Evolutionary conservation across 2,113 vertebrate genomes (phyloP).

Genomic region (Catharus bicknelli): DNA sequence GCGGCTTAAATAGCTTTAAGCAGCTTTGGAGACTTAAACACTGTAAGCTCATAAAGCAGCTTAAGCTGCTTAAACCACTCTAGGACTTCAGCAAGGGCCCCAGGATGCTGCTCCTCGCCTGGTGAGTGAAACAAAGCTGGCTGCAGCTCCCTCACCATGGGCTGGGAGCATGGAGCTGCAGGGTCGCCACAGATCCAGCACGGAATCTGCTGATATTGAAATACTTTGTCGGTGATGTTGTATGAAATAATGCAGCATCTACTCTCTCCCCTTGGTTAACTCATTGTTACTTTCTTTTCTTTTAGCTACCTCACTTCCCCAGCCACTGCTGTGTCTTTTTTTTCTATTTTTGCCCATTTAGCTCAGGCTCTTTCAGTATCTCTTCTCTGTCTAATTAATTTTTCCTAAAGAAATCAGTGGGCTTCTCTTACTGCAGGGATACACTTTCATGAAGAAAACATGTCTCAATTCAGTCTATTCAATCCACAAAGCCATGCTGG

Average conservation of each 20-base stretch:
- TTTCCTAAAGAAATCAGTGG: not conserved
- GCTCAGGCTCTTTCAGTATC: not conserved
- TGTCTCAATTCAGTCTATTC: not conserved
- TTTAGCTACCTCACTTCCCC: not conserved
- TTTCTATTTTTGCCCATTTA: not conserved
- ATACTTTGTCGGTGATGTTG: not conserved
- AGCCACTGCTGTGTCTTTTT: not conserved
- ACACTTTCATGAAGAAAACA: not conserved
- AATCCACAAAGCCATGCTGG: not conserved
- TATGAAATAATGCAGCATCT: not conserved
- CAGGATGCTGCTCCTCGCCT: fast-evolving
- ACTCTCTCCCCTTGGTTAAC: not conserved
- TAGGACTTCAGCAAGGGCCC: not conserved
- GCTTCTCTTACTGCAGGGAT: not conserved
- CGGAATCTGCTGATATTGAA: not conserved
- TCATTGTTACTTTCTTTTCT: not conserved
- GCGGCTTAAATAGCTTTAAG: conserved; percentile 59
- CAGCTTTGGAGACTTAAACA: conserved; percentile 54
- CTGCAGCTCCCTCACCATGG: not conserved
- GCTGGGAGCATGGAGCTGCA: not conserved
- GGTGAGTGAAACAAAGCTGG: not conserved
- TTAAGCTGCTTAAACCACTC: conserved; percentile 60
- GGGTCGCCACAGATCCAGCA: not conserved
- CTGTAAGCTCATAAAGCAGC: conserved; percentile 54
- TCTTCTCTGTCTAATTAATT: not conserved